These are phyloP conservation scores for Catocala nupta DNA, from an alignment of 2,888 invertebrate genomes.

Conservation along the genomic window DNA sequence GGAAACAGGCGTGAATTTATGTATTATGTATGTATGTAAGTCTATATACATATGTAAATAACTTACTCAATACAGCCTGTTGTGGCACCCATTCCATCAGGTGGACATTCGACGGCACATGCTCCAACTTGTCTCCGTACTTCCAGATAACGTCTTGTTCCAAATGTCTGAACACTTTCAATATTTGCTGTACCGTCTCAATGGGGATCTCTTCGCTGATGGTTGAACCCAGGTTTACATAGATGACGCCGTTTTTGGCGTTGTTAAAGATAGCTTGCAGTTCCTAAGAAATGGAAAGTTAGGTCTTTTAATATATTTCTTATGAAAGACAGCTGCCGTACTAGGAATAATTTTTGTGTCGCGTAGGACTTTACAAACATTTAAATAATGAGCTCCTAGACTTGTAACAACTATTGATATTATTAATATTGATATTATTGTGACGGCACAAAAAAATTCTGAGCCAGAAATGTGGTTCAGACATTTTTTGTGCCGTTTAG, in stretches of 20 bases:
- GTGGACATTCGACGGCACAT: conserved; percentile 72
- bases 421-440: too few relatives aligned
- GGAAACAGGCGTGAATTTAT: too few relatives aligned
- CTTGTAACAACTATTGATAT: too few relatives aligned
- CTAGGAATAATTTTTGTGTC: too few relatives aligned
- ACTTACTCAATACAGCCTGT: conserved; percentile 67
- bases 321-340: too few relatives aligned
- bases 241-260: conserved; percentile 75
- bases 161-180: conserved; percentile 71
- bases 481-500: too few relatives aligned
- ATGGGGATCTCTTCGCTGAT: conserved; percentile 64
- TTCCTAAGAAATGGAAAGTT: conserved; percentile 54
- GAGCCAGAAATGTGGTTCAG: too few relatives aligned
- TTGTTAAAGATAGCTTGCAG: conserved; percentile 69
- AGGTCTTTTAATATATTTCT: too few relatives aligned
- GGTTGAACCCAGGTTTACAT: conserved; percentile 76
- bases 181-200: conserved; percentile 59
- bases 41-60: not conserved
- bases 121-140: conserved; percentile 54
- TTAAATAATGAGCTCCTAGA: too few relatives aligned
- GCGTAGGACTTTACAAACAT: too few relatives aligned
- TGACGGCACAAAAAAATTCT: too few relatives aligned
- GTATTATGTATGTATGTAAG: too few relatives aligned
- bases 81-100: conserved; percentile 70
- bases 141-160: conserved; percentile 81